Percentiles rank a stretch among this genome's conserved stretches.
These are phyloP conservation scores for Saimiri boliviensis DNA, from an alignment of 2,113 vertebrate genomes.

Conservation along the genomic window DNA sequence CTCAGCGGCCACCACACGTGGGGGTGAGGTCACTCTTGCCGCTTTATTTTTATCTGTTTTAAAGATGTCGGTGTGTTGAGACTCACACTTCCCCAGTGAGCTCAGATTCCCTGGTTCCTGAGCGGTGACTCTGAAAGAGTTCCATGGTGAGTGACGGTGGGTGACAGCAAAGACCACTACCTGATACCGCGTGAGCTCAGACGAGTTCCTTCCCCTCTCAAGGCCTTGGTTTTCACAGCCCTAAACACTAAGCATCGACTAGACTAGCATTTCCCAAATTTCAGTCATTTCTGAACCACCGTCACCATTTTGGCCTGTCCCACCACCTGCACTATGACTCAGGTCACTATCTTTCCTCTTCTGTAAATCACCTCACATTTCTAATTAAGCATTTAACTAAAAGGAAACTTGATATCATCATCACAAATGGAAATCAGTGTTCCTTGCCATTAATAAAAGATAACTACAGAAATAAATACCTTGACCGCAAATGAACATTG, in stretches of 20 bases:
- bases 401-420: neutral
- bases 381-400: neutral
- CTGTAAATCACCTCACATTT: neutral
- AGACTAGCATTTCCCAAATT: neutral
- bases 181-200: fast-evolving
- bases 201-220: neutral
- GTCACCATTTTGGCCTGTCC: fast-evolving
- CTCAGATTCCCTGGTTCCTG: neutral
- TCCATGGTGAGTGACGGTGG: fast-evolving
- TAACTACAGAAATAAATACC: neutral
- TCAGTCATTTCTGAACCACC: fast-evolving
- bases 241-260: neutral
- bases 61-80: neutral
- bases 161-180: neutral
- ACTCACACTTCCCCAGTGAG: neutral
- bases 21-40: neutral
- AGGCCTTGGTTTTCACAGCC: neutral
- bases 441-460: neutral
- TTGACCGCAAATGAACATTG: fast-evolving
- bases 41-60: neutral
- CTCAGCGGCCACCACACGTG: neutral
- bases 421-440: neutral
- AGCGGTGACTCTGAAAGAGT: fast-evolving
- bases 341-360: neutral
- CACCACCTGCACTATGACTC: fast-evolving